Evolutionary conservation across 2,797 vertebrate species (phyloP).

Genomic region (Gymnoscopelus microlampas): DNA sequence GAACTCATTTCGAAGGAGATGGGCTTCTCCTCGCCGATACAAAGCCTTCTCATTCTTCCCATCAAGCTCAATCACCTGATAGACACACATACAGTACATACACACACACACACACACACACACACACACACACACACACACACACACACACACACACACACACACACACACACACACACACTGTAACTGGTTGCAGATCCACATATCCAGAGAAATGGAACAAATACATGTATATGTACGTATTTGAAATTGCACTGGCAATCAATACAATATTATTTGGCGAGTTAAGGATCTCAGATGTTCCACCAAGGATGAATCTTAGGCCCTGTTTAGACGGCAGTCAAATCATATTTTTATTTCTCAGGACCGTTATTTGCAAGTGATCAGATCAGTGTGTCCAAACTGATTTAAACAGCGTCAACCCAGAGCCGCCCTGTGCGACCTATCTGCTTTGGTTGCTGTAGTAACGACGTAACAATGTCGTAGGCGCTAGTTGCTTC

Average conservation of each 20-base stretch:
- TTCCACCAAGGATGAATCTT: background rate
- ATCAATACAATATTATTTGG: background rate
- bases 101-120: conserved; percentile 9
- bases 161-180: conserved; percentile 8
- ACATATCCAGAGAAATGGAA: background rate
- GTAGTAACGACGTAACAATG: too few relatives aligned
- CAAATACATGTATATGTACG: background rate
- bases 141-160: background rate
- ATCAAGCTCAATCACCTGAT: conserved; percentile 90
- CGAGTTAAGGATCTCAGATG: background rate
- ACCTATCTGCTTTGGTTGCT: too few relatives aligned
- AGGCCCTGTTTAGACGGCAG: too few relatives aligned
- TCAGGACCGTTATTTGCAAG: too few relatives aligned
- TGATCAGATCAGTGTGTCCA: too few relatives aligned
- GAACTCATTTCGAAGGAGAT: conserved; percentile 91
- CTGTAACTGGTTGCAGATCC: background rate
- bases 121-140: conserved; percentile 7
- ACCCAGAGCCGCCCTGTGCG: too few relatives aligned
- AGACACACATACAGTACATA: conserved; percentile 4
- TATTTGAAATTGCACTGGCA: background rate
- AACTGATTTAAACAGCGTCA: too few relatives aligned
- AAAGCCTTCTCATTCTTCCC: conserved; percentile 92
- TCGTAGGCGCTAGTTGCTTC: too few relatives aligned
- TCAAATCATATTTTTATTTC: too few relatives aligned
- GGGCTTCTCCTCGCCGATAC: conserved; percentile 91